Percentiles rank a stretch among this genome's conserved stretches.
These are phyloP conservation scores for Dendrophyllia cribrosa DNA, from an alignment of 64 coral and sea anemone genomes.

Conservation along the genomic window DNA sequence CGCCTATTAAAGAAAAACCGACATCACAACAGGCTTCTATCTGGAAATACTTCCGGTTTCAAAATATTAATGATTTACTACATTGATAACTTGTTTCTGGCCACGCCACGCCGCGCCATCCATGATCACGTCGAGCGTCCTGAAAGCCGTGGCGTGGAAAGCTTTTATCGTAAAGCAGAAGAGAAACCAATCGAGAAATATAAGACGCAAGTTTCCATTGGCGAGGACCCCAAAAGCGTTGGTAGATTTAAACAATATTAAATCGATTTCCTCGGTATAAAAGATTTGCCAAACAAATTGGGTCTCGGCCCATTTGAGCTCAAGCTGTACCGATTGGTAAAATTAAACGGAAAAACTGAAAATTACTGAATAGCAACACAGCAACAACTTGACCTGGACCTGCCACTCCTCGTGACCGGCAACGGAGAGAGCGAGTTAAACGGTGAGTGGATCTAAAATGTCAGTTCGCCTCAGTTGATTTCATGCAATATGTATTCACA, in stretches of 20 bases:
- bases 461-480: too few relatives aligned
- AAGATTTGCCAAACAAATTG: constrained; percentile 28
- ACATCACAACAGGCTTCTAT: too few relatives aligned
- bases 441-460: neutral
- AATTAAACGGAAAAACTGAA: constrained; percentile 41
- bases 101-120: neutral
- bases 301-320: constrained; percentile 43
- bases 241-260: neutral
- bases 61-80: neutral
- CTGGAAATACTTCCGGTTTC: too few relatives aligned
- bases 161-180: neutral
- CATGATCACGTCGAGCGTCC: neutral
- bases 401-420: constrained; percentile 19
- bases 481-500: too few relatives aligned
- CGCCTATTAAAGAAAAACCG: too few relatives aligned
- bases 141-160: neutral
- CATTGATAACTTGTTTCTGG: neutral
- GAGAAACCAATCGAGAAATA: neutral
- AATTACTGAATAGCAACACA: constrained; percentile 16
- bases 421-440: neutral
- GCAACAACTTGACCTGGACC: constrained; percentile 29
- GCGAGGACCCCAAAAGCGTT: neutral
- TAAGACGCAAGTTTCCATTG: neutral
- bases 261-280: constrained; percentile 39
- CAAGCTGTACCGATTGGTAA: constrained; percentile 25